Evolutionary conservation across 2,888 invertebrate genomes (phyloP).

Genomic region (Phengaris arion): DNA sequence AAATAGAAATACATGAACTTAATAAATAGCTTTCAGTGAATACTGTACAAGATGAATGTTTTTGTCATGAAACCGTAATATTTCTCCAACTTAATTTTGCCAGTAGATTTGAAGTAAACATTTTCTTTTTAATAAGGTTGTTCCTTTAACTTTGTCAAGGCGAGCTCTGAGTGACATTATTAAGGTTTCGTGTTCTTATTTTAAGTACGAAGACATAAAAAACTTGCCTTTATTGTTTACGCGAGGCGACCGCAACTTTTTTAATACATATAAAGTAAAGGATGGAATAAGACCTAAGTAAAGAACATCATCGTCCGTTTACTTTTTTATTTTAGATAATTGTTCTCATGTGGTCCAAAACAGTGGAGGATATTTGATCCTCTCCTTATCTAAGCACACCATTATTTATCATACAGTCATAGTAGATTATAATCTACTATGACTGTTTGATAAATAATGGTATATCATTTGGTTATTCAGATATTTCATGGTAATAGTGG

Average conservation of each 20-base stretch:
- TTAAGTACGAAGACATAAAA: constrained; percentile 20
- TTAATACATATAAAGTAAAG: constrained; percentile 19
- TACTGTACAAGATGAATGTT: constrained; percentile 2
- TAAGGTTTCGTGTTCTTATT: constrained; percentile 8
- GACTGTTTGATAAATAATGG: no score
- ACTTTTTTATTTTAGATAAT: background rate
- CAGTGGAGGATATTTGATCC: background rate
- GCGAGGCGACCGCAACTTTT: constrained; percentile 12
- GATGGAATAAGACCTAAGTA: constrained; percentile 3
- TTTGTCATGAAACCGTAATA: constrained; percentile 14
- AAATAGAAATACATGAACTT: constrained; percentile 3
- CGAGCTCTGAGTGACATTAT: constrained; percentile 9
- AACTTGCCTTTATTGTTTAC: constrained; percentile 15
- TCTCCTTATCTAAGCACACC: no score
- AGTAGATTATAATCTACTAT: no score
- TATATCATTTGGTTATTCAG: no score
- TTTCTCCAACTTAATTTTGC: constrained; percentile 10
- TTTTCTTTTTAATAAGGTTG: constrained; percentile 20
- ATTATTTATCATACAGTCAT: background rate
- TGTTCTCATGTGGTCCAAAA: background rate
- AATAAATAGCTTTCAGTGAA: constrained; percentile 1
- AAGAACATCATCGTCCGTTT: background rate
- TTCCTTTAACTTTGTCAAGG: constrained; percentile 4
- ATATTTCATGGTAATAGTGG: no score
- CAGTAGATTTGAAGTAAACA: constrained; percentile 20